phyloP scores from a whole-genome alignment of 53 echinoderm and acorn worm genomes.

The Apostichopus leukothele region DNA sequence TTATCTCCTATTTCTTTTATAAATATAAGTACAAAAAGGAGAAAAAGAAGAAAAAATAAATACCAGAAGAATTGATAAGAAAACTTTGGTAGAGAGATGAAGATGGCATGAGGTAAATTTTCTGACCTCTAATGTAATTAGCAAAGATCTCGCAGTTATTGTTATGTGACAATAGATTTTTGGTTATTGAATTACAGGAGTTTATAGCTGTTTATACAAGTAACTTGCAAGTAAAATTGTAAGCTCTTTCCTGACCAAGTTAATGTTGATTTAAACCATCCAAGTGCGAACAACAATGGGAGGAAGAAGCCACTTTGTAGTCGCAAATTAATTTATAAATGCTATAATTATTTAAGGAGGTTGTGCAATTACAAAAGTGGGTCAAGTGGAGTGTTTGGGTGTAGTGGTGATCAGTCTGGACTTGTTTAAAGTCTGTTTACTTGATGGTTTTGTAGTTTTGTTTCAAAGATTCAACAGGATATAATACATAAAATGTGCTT shows the following conservation, averaged over 20 bases:
- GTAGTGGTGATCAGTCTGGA: neutral
- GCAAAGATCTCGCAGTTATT: constrained; percentile 2
- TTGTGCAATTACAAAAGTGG: neutral
- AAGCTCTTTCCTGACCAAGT: constrained; percentile 1
- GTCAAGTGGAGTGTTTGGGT: neutral
- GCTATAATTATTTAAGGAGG: constrained; percentile 22
- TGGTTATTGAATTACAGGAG: constrained; percentile 16
- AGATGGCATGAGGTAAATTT: neutral
- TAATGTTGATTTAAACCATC: constrained; percentile 10
- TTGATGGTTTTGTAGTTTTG: too few species aligned
- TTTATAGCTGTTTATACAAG: constrained; percentile 15
- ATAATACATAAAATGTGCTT: too few species aligned
- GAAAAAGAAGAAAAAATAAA: neutral
- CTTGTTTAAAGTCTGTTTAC: neutral
- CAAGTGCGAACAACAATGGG: constrained; percentile 8
- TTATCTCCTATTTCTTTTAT: neutral
- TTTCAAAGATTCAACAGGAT: too few species aligned
- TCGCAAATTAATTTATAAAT: constrained; percentile 38
- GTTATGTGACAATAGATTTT: constrained; percentile 23
- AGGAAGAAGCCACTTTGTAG: constrained; percentile 25
- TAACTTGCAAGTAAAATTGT: constrained; percentile 14
- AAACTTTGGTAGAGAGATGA: neutral
- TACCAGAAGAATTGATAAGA: neutral
- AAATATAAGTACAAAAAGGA: neutral
- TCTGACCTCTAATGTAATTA: constrained; percentile 35